Conservation (phyloP, 2,797 vertebrate genomes). For the Anomalospiza imberbis region DNA sequence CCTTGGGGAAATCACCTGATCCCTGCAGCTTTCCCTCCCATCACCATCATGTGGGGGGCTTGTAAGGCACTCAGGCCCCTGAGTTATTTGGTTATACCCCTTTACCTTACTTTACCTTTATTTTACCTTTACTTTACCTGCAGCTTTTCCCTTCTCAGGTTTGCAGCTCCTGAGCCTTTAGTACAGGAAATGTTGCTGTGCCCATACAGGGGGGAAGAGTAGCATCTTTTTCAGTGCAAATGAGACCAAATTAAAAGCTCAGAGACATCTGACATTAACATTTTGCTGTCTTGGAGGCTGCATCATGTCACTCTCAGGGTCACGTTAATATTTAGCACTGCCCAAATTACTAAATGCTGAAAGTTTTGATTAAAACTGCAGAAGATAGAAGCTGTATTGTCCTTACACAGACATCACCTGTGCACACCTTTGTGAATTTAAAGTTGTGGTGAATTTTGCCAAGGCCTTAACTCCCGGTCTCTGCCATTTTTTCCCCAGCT, state of each 20-base stretch:
- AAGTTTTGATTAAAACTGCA: background rate
- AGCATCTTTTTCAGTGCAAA: background rate
- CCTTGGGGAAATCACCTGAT: background rate
- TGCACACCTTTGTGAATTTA: background rate
- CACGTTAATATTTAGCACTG: background rate
- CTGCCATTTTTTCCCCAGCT: background rate
- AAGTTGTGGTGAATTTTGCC: background rate
- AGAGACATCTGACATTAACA: background rate
- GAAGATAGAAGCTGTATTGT: background rate
- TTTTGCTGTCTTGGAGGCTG: background rate
- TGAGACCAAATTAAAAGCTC: background rate
- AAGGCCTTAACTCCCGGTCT: background rate
- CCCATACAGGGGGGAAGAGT: background rate
- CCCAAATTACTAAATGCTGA: background rate
- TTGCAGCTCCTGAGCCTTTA: background rate
- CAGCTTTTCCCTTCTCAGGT: background rate
- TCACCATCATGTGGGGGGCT: rapidly evolving
- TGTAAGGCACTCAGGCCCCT: background rate
- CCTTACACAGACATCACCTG: background rate
- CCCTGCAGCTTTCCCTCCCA: background rate
- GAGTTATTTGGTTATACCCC: background rate
- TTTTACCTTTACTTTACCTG: background rate
- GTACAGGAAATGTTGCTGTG: background rate
- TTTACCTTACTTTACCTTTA: background rate
- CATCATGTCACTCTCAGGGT: background rate